Percentiles rank a stretch among this genome's conserved stretches.
phyloP scores from a whole-genome alignment of 2,113 vertebrate genomes.

The Chrysochloris asiatica region DNA sequence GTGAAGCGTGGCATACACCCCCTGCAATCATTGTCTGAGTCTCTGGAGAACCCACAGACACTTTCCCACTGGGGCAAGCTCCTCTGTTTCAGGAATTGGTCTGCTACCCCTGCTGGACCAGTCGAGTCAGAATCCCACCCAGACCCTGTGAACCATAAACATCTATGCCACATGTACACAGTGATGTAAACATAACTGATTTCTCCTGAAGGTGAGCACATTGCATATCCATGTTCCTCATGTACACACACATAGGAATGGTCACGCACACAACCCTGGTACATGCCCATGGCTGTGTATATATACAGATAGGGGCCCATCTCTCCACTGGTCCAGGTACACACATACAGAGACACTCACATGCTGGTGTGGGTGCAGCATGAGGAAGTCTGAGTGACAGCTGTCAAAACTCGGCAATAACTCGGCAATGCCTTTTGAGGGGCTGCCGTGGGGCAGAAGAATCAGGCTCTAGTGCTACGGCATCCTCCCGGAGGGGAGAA shows the following conservation, averaged over 20 bases:
- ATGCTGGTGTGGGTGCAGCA: not conserved
- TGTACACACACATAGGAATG: fast-evolving
- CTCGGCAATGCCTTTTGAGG: not conserved
- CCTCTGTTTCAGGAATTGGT: not conserved
- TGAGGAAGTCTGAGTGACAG: conserved; percentile 79
- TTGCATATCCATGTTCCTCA: not conserved
- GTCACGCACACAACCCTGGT: not conserved
- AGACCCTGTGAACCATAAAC: too few relatives aligned
- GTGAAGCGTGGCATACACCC: fast-evolving
- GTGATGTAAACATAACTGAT: not conserved
- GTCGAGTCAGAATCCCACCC: not conserved
- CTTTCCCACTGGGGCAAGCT: not conserved
- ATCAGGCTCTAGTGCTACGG: fast-evolving
- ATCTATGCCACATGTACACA: not conserved
- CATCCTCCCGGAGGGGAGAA: conserved; percentile 68
- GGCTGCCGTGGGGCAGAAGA: conserved; percentile 70
- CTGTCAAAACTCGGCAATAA: conserved; percentile 75
- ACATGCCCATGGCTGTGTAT: not conserved
- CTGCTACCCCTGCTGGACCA: not conserved
- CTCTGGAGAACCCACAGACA: not conserved
- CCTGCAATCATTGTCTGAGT: not conserved
- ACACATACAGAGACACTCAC: fast-evolving
- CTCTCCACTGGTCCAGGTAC: not conserved
- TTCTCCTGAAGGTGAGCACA: fast-evolving
- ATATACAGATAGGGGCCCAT: fast-evolving